Conservation (phyloP, 2,113 vertebrate genomes). For the Amphilophus citrinellus region DNA sequence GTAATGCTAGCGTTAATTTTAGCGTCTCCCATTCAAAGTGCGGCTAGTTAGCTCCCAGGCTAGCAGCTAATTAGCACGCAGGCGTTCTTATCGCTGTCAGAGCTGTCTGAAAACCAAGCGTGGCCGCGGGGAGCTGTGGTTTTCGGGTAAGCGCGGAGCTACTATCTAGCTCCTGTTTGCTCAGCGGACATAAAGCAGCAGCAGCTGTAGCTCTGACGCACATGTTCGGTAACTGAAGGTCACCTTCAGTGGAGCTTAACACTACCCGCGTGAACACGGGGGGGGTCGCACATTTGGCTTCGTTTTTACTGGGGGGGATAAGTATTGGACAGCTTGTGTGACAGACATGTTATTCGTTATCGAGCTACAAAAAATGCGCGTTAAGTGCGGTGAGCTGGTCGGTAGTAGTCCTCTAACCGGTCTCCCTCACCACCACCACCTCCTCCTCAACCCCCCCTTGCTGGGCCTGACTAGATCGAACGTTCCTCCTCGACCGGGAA, state of each 20-base stretch:
- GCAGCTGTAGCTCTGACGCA: constrained; percentile 43
- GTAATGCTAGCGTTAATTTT: constrained; percentile 48
- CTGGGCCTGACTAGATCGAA: constrained; percentile 14
- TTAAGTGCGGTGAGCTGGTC: background rate
- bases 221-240: constrained; percentile 84
- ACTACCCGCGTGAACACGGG: constrained; percentile 33
- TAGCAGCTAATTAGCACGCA: constrained; percentile 36
- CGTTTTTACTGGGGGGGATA: rapidly evolving
- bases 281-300: constrained; percentile 3
- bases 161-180: rapidly evolving
- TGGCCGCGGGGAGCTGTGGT: background rate
- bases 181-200: no score
- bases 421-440: background rate
- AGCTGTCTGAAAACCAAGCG: background rate
- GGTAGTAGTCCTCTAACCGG: no score
- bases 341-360: rapidly evolving
- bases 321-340: rapidly evolving
- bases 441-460: background rate
- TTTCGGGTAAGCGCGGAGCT: background rate
- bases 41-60: constrained; percentile 12
- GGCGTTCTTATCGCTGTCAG: background rate
- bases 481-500: constrained; percentile 78
- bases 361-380: rapidly evolving
- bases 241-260: constrained; percentile 84
- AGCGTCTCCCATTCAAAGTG: background rate